A percentile compares a stretch with the other conserved stretches of the same genome.
These are phyloP conservation scores for Armadillidium nasatum DNA, from an alignment of 1,140 invertebrate genomes.

Conservation along the genomic window DNA sequence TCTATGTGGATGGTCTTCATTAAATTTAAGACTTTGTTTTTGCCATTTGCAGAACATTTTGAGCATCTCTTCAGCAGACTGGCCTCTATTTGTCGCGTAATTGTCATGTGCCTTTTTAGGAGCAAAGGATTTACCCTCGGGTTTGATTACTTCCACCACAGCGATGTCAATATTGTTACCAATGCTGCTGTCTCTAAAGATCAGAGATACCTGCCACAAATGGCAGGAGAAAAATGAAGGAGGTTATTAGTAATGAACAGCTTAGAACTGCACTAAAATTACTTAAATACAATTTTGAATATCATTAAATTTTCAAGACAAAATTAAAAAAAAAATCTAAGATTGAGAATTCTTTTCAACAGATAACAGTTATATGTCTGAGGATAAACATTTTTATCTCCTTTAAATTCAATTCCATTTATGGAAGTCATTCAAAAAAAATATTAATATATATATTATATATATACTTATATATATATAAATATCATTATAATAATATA, in stretches of 20 bases:
- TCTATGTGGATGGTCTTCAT: constrained; percentile 54
- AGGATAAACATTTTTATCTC: too few relatives aligned
- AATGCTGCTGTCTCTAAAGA: constrained; percentile 74
- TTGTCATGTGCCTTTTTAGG: constrained; percentile 34
- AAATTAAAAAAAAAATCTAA: too few relatives aligned
- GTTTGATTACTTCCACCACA: constrained; percentile 54
- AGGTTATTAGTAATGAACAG: constrained; percentile 1
- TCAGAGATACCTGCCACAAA: constrained; percentile 58
- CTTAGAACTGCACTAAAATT: too few relatives aligned
- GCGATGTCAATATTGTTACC: constrained; percentile 74
- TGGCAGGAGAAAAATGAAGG: not conserved
- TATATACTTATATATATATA: too few relatives aligned
- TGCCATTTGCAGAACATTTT: constrained; percentile 69
- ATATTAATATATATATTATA: too few relatives aligned
- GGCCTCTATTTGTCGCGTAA: constrained; percentile 48
- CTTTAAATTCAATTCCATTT: too few relatives aligned
- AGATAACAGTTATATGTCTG: too few relatives aligned
- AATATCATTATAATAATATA: too few relatives aligned
- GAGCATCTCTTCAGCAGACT: constrained; percentile 62
- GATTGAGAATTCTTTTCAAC: too few relatives aligned
- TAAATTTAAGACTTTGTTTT: constrained; percentile 54
- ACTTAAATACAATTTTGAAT: too few relatives aligned
- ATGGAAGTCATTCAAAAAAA: too few relatives aligned
- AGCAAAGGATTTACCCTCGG: constrained; percentile 30
- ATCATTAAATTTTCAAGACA: too few relatives aligned